Evolutionary conservation across 1,140 invertebrate species (phyloP), one percentile per base, ranked within the genome.

Genomic region (Aphaenogaster rudis): DNA sequence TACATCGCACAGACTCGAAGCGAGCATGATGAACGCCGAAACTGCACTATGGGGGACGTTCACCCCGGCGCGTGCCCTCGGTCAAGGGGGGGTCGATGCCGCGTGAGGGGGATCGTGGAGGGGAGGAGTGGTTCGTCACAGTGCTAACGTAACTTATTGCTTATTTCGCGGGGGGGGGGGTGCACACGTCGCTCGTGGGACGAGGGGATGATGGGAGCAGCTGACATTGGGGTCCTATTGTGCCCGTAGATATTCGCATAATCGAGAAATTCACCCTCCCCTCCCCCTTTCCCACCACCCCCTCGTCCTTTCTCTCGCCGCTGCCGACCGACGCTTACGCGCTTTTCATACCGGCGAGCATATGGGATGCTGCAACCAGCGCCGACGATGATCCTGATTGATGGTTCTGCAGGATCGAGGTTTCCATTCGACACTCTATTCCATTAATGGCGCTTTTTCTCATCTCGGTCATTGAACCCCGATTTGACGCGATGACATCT

Each of bases 141-240:
- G 92, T 94, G 92, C 93, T 91, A 91, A 90, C 93, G 92, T 95
- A 94, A 95, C 93, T 95, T 95, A 95, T 95, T 95, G 93, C 94
- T 94, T 95, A 95, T 95, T 94, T 94, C 92, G 92, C 93, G 88
- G 87, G 92, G 92, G 39, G 33, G 36, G 15, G 9, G 90, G 2
- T 3, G 57, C 89, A 84, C 89, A 84, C 77, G 79, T 69, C 71
- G 81, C 54, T 79, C 88, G 91, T 57, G 57, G 57, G 52, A 57
- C 69, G 81, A 77, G 59, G 57, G 74, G 81, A 82, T 48, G 77
- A 71, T 69, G 88, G 91, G 92, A 95, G 94, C 95, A 95, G 95
- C 95, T 95, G 95, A 95, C 94, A 92, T 72, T 88, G 91, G 88
- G 91, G 89, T 91, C 85, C 93, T 85, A 94, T 95, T 95, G 94